These are phyloP conservation scores for Acridotheres tristis DNA, from an alignment of 2,797 vertebrate species.

Conservation along the genomic window DNA sequence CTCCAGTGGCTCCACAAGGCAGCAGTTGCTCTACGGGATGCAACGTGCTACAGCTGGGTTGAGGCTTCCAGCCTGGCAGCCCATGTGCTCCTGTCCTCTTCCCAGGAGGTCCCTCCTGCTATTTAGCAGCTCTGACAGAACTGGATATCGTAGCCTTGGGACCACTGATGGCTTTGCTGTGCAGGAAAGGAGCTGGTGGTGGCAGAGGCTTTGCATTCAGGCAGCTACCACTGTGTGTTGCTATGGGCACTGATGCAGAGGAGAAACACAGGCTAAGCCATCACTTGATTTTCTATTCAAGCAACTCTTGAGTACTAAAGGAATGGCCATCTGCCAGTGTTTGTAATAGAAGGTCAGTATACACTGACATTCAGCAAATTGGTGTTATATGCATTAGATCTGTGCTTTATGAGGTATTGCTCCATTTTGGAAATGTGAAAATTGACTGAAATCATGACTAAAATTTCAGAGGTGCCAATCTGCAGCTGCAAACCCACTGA, in stretches of 20 bases:
- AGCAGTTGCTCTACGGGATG: not conserved
- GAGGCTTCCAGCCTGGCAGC: not conserved
- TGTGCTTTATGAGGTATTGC: slow-evolving; percentile 51
- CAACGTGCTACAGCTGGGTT: not conserved
- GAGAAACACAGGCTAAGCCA: slow-evolving; percentile 15
- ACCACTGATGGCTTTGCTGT: slow-evolving; percentile 1
- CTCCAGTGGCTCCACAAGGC: not conserved
- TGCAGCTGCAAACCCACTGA: not conserved
- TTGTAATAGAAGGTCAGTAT: slow-evolving; percentile 70
- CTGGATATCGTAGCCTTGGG: not conserved
- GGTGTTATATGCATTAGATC: slow-evolving; percentile 33
- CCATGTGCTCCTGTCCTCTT: not conserved
- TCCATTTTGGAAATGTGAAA: slow-evolving; percentile 46
- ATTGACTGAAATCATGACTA: slow-evolving; percentile 28
- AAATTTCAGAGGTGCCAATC: slow-evolving; percentile 36
- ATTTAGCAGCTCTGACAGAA: not conserved
- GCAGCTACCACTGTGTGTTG: slow-evolving; percentile 30
- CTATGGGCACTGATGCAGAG: slow-evolving; percentile 52
- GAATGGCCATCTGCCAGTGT: slow-evolving; percentile 75
- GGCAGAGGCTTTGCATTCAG: not conserved
- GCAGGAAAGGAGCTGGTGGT: slow-evolving; percentile 20
- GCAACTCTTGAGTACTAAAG: slow-evolving; percentile 61
- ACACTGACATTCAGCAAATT: slow-evolving; percentile 65
- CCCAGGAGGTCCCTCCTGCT: not conserved
- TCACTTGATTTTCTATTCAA: slow-evolving; percentile 61